Evolutionary conservation across 2,888 invertebrate species (phyloP).

Genomic region (Tiphia femorata): DNA sequence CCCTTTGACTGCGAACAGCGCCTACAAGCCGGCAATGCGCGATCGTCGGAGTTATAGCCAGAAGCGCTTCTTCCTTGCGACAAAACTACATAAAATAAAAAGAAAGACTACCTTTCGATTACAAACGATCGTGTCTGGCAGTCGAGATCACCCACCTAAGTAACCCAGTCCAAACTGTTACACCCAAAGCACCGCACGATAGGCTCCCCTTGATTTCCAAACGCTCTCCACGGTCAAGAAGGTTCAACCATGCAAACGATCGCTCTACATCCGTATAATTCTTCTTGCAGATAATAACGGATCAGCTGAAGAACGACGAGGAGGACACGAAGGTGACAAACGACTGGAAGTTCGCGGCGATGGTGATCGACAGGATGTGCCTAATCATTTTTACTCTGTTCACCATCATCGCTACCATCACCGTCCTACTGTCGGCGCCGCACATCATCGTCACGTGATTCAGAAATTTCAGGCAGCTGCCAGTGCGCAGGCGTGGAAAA

Average conservation of each 20-base stretch:
- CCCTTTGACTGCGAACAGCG: no score
- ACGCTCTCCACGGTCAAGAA: not conserved
- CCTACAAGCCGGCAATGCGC: no score
- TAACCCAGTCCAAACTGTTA: not conserved
- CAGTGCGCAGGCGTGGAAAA: slow-evolving; percentile 30
- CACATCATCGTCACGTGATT: slow-evolving; percentile 91
- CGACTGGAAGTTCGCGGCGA: slow-evolving; percentile 99
- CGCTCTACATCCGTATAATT: not conserved
- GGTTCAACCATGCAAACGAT: not conserved
- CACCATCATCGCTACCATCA: slow-evolving; percentile 97
- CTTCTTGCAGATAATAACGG: slow-evolving; percentile 73
- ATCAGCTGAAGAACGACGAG: slow-evolving; percentile 93
- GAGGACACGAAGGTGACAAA: slow-evolving; percentile 93
- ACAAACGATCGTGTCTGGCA: no score
- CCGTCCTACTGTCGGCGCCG: slow-evolving; percentile 96
- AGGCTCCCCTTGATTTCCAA: not conserved
- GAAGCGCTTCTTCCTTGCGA: no score
- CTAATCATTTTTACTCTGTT: slow-evolving; percentile 99
- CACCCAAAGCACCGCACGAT: no score
- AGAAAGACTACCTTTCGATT: no score
- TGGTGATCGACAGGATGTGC: slow-evolving; percentile 99
- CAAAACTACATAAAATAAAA: no score
- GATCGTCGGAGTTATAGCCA: no score
- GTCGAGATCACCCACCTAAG: no score
- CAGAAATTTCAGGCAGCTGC: slow-evolving; percentile 53